These are phyloP conservation scores for Stenodema calcarata DNA, from an alignment of 2,888 invertebrate species.

Conservation along the genomic window DNA sequence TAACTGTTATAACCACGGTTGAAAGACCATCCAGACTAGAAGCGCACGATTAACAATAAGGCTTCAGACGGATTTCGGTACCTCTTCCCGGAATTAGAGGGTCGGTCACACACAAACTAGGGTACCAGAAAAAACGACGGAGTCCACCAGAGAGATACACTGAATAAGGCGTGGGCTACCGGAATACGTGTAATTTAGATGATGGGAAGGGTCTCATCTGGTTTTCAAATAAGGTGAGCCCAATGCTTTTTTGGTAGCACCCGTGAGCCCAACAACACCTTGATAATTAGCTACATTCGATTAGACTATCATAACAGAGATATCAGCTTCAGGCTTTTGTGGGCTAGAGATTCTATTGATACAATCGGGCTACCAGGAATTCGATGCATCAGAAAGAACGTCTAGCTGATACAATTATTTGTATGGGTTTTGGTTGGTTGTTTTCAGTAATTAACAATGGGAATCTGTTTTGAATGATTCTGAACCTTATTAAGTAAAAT, in stretches of 20 bases:
- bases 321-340: not conserved
- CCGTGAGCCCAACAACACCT: not conserved
- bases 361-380: no score
- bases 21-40: not conserved
- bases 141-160: not conserved
- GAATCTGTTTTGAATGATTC: no score
- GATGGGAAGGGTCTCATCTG: not conserved
- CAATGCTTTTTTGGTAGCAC: not conserved
- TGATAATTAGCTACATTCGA: not conserved
- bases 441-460: no score
- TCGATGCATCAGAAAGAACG: no score
- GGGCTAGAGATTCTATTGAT: not conserved
- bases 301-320: not conserved
- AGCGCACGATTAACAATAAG: not conserved
- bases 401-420: no score
- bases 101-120: not conserved
- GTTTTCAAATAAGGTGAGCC: not conserved
- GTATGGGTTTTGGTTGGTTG: no score
- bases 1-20: not conserved
- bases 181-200: slow-evolving; percentile 15
- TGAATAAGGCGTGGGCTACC: not conserved
- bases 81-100: not conserved
- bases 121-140: not conserved
- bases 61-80: not conserved
- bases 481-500: no score